Evolutionary conservation across 1,140 invertebrate genomes (phyloP), one percentile per base, ranked within the genome.

Genomic region (Drosophila kurseongensis): DNA sequence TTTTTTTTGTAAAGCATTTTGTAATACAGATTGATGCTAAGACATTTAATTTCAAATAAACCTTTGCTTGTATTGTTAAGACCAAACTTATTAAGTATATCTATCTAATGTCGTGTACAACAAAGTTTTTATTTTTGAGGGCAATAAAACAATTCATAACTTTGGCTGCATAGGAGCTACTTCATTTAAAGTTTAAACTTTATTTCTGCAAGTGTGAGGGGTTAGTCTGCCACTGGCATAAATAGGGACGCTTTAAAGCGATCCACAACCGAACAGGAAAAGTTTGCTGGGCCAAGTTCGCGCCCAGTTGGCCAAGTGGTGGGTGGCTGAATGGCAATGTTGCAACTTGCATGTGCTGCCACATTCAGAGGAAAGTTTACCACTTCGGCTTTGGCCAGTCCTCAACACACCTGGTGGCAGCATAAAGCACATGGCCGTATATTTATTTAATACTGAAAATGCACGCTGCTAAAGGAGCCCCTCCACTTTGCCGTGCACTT

Each of bases 291-390:
- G 50, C 55, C 56, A 76, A 76, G 55, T 76, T 76, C 42, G 66
- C 52, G 48, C 48, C 61, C 65, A 52, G 38, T 45, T 45, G 61
- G 38, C 60, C 65, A 68, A 63, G 65, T 68, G 65, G 45, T 68
- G 56, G 48, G 47, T 54, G 56, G 59, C 27, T 75, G 75, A 8
- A 29, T 50, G 47, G 29, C 4, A 10, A 35, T 51, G 62, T 61
- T 61, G 65, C 56, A 77, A 41, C 42, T 54, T 75, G 58, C 52
- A 55, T 36, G 35, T 62, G 41, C 50, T 76, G 73, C 40, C 72
- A 56, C 29, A 62, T 62, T 78, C 50, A 58, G 13, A n/a, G 50
- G 32, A 83, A 83, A 83, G 59, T 83, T 83, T 67, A 38, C 66
- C 63, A 76, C 65, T 80, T 75, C 77, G 60, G 60, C 61, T 47